Evolutionary conservation across 2,113 vertebrate species (phyloP), one percentile per base, ranked within the genome.

Genomic region (Bambusicola thoracicus): DNA sequence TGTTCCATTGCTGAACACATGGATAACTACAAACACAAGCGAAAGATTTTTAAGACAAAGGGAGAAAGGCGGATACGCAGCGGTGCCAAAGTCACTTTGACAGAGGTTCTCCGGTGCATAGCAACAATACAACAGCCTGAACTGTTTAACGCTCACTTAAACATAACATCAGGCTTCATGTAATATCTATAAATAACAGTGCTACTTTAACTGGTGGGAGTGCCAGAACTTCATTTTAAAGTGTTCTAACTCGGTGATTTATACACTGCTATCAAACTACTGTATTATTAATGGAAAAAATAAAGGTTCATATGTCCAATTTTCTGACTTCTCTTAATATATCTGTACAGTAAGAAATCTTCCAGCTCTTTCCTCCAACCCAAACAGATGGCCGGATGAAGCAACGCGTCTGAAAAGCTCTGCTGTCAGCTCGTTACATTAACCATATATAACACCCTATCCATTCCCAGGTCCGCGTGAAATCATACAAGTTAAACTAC

Each of bases 111-210:
- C 81, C 29, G 40, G 94, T 84, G 92, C 89, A 16, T 85, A 93
- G 94, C 91, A 97, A 96, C 96, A 95, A 94, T 92, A 90, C 86
- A 95, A 93, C 93, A 96, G 92, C 78, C 91, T 92, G 90, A 80
- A 94, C 92, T 94, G 94, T 96, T 97, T 96, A 97, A 96, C 36
- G 75, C 94, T 95, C 95, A 95, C 95, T 97, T 96, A 97, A 96
- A 97, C 95, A 78, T 85, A 97, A 95, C 93, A 97, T 97, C 93
- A 95, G 83, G 46, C 93, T 89, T 87, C 94, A 87, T 95, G 93
- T 94, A 95, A 89, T 94, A 82, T 81, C 96, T 95, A 97, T 97
- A 97, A 97, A 97, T 96, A 97, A 96, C 90, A 96, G 94, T 87
- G 94, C 94, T 96, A 94, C 95, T 95, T 92, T 49, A 76, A 94